A percentile compares a stretch with the other conserved stretches of the same genome.
phyloP scores from a whole-genome alignment of 2,888 invertebrate species.

The Phaedon cochleariae region DNA sequence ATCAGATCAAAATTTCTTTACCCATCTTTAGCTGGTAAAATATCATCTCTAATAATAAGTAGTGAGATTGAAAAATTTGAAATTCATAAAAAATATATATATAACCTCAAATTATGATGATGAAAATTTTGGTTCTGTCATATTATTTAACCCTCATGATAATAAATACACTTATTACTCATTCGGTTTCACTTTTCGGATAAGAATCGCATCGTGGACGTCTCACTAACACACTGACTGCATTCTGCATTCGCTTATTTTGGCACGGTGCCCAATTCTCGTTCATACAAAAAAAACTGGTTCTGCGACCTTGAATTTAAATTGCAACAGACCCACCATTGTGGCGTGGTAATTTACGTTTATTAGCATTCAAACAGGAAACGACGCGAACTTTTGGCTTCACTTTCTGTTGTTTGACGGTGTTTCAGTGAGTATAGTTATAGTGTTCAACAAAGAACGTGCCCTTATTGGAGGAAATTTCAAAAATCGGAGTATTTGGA shows the following conservation, averaged over 20 bases:
- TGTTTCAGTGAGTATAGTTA: too few species aligned
- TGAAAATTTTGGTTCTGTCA: too few species aligned
- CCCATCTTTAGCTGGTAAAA: too few species aligned
- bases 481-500: too few species aligned
- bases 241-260: background rate
- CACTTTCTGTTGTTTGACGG: constrained; percentile 9
- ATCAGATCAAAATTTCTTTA: too few species aligned
- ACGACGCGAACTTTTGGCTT: constrained; percentile 10
- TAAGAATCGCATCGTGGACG: background rate
- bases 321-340: constrained; percentile 14
- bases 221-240: constrained; percentile 2
- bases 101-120: too few species aligned
- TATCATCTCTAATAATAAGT: too few species aligned
- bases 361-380: constrained; percentile 10
- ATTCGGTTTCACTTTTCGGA: background rate
- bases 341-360: constrained; percentile 13
- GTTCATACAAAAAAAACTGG: constrained; percentile 6
- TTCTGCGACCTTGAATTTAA: constrained; percentile 15
- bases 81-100: too few species aligned
- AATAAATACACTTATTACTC: background rate
- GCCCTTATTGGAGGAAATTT: too few species aligned
- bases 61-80: too few species aligned
- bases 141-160: background rate
- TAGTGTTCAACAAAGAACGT: too few species aligned
- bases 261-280: constrained; percentile 6